Base-by-base conservation (phyloP, 2,113 vertebrate species). In the Callocephalon fimbriatum region DNA sequence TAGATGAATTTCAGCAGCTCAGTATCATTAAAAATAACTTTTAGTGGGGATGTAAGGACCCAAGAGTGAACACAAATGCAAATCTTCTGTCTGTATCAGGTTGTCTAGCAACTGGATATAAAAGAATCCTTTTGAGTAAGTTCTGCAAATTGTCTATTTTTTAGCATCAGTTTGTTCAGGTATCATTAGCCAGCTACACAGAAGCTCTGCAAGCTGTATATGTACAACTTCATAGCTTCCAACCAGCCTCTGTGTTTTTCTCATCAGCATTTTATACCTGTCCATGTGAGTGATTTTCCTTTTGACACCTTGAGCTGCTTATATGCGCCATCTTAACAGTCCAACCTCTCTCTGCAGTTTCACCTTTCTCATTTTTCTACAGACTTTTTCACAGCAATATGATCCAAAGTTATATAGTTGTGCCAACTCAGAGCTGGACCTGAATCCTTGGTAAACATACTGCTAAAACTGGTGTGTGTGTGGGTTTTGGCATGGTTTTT, bases 401-500 rank as follows among this genome's bases (percentile, higher is more conserved):
- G 9, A 61, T n/a, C 17, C 11, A 53, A 74, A n/a, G 8, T 58
- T 48, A 42, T 47, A 27, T 23, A 42, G 35, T 37, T 62, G 9
- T 20, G 37, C 10, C 9, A 26, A 21, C n/a, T 8, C 25, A 3
- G 1, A 75, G 12, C 7, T 38, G 15, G 20, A 68, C 12, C 12
- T n/a, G 35, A 38, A 45, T 50, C 21, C 15, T 59, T 31, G 12
- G 7, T 66, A 42, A 94, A 48, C 22, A 66, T 23, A 27, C 4
- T n/a, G 44, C 7, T 77, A 62, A 88, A 92, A 27, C 5, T 37
- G 11, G 23, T 48, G 17, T 1, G 18, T 6, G 0, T 42, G 26
- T 18, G 13, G 2, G 0, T 45, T 27, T 4, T 15, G 15, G 15
- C 0, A 23, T 15, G 21, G 0, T 2, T 58, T 54, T 73, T 48